A percentile compares a stretch with the other conserved stretches of the same genome.
phyloP scores from a whole-genome alignment of 2,797 vertebrate genomes.

The Xenentodon cancila region DNA sequence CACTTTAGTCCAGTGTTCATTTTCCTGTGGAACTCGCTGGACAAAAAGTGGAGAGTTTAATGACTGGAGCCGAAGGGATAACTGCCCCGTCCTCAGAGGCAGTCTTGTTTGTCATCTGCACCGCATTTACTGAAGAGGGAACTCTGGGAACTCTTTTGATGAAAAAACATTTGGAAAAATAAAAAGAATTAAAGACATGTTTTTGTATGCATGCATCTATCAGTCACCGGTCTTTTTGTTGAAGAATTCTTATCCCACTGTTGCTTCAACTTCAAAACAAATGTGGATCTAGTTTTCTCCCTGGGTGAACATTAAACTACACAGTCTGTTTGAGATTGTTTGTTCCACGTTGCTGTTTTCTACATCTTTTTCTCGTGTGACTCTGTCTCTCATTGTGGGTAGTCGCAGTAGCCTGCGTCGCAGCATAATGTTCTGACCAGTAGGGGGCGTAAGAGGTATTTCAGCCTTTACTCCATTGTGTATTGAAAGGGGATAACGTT shows the following conservation, averaged over 20 bases:
- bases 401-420: not conserved
- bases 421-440: slow-evolving; percentile 50
- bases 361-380: not conserved
- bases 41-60: slow-evolving; percentile 66
- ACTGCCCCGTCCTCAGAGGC: slow-evolving; percentile 45
- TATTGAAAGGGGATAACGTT: slow-evolving; percentile 8
- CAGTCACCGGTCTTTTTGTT: slow-evolving; percentile 13
- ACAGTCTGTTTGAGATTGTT: slow-evolving; percentile 41
- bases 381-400: slow-evolving; percentile 24
- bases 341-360: slow-evolving; percentile 2
- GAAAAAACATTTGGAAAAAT: not conserved
- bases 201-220: slow-evolving; percentile 33
- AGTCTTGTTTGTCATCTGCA: slow-evolving; percentile 36
- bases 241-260: slow-evolving; percentile 13
- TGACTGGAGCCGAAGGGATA: slow-evolving; percentile 31
- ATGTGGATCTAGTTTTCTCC: slow-evolving; percentile 22
- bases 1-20: slow-evolving; percentile 72
- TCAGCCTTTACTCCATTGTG: slow-evolving; percentile 17
- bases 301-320: slow-evolving; percentile 16
- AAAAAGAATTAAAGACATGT: slow-evolving; percentile 30
- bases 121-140: slow-evolving; percentile 24
- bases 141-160: slow-evolving; percentile 26
- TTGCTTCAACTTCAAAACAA: slow-evolving; percentile 25
- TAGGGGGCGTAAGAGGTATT: slow-evolving; percentile 72
- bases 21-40: slow-evolving; percentile 66